Evolutionary conservation across 2,797 vertebrate species (phyloP).

Genomic region (Crenuchus spilurus): DNA sequence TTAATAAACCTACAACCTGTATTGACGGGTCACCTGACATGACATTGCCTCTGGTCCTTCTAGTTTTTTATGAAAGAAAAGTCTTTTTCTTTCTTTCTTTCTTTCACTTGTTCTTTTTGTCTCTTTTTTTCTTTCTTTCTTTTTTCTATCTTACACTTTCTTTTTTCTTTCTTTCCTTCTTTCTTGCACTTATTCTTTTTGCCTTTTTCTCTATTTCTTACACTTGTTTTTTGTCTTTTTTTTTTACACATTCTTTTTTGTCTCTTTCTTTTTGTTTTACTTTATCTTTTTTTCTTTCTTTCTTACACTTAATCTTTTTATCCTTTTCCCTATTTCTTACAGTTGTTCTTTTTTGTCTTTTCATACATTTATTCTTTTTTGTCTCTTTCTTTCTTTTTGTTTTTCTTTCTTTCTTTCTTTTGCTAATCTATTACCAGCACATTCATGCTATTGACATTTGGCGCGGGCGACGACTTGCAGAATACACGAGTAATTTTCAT

Average conservation of each 20-base stretch:
- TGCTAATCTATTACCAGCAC: not conserved
- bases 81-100: not conserved
- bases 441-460: slow-evolving; percentile 60
- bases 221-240: no score
- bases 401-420: not conserved
- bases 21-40: slow-evolving; percentile 67
- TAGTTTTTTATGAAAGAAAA: not conserved
- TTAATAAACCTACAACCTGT: slow-evolving; percentile 65
- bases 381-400: not conserved
- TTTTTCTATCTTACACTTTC: not conserved
- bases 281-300: not conserved
- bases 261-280: not conserved
- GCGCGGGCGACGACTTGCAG: slow-evolving; percentile 65
- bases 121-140: no score
- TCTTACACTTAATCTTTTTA: no score
- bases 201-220: no score
- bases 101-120: no score
- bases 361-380: not conserved
- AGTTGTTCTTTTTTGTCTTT: no score
- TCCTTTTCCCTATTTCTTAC: no score
- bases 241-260: no score
- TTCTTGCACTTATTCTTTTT: no score
- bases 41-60: not conserved
- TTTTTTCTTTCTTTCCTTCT: not conserved
- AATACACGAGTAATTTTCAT: slow-evolving; percentile 70